phyloP scores from a whole-genome alignment of 2,888 invertebrate genomes.

The Volucella bombylans region DNA sequence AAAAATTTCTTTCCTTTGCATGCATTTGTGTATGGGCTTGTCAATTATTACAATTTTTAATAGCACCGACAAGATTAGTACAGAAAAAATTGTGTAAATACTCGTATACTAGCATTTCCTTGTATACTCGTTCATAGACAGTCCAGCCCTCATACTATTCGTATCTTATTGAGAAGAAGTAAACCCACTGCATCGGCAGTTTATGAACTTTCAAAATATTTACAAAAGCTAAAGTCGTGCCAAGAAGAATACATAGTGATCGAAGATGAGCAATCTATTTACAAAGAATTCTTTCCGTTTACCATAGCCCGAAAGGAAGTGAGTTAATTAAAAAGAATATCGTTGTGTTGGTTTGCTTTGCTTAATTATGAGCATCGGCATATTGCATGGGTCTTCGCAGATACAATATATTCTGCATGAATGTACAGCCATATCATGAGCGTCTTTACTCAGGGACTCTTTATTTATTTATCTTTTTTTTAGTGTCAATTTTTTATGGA shows the following conservation, averaged over 20 bases:
- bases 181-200: conserved; percentile 26
- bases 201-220: conserved; percentile 36
- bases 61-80: too few species aligned
- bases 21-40: too few species aligned
- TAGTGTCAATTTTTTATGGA: conserved; percentile 43
- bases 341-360: conserved; percentile 21
- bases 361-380: not conserved
- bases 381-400: conserved; percentile 13
- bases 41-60: too few species aligned
- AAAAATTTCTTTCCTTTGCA: too few species aligned
- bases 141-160: not conserved
- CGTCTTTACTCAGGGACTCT: not conserved
- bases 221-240: conserved; percentile 31
- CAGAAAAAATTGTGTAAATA: not conserved
- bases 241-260: too few species aligned
- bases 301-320: not conserved
- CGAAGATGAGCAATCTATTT: too few species aligned
- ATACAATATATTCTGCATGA: not conserved
- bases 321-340: conserved; percentile 23
- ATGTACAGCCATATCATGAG: not conserved
- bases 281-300: too few species aligned
- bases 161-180: not conserved
- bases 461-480: conserved; percentile 38
- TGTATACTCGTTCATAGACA: too few species aligned
- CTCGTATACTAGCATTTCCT: not conserved